phyloP scores from a whole-genome alignment of 2,797 vertebrate species.

The Synaphobranchus kaupii region DNA sequence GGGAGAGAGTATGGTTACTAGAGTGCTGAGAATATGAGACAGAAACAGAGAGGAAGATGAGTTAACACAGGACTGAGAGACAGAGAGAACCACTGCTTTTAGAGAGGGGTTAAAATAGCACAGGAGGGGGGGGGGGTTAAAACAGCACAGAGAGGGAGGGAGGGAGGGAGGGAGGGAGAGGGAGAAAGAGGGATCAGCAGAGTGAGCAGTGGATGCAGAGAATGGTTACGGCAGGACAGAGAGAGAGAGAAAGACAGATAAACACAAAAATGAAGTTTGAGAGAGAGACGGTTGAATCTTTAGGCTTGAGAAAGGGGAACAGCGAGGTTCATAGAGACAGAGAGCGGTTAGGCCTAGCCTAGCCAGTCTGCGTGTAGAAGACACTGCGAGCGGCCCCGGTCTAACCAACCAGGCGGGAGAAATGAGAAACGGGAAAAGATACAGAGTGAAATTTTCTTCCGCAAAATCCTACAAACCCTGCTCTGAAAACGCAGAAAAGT shows the following conservation, averaged over 20 bases:
- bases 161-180: constrained; percentile 27
- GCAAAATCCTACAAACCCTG: neutral
- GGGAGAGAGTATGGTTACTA: no score
- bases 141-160: constrained; percentile 24
- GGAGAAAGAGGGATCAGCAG: neutral
- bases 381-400: neutral
- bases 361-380: neutral
- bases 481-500: neutral
- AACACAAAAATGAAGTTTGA: neutral
- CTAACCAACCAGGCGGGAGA: neutral
- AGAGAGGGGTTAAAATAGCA: no score
- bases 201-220: neutral
- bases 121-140: neutral
- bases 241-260: neutral
- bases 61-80: neutral
- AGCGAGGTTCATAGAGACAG: neutral
- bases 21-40: no score
- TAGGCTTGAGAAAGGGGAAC: neutral
- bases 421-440: no score
- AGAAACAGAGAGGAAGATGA: no score
- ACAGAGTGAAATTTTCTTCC: no score
- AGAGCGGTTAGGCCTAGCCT: neutral
- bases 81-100: neutral
- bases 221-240: neutral
- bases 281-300: neutral